Conservation (phyloP, 2,888 invertebrate genomes). For the Aporophyla nigra region DNA sequence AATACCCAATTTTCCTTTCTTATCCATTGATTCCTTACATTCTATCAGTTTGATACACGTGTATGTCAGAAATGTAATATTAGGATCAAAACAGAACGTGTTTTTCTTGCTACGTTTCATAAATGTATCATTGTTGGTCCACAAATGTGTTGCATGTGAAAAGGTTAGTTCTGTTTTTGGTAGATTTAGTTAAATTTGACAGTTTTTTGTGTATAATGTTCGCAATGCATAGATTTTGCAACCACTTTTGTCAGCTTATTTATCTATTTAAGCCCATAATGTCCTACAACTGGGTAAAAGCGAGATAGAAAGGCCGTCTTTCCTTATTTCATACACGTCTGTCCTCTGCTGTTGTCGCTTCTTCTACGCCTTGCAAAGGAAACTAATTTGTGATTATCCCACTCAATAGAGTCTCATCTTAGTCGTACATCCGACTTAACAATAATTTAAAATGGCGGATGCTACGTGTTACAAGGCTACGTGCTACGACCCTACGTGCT, state of each 20-base stretch:
- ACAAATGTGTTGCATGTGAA: background rate
- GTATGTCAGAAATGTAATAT: constrained; percentile 47
- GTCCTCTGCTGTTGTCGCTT: background rate
- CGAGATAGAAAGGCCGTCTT: too few species aligned
- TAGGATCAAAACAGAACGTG: constrained; percentile 31
- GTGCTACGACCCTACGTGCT: too few species aligned
- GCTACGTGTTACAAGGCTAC: background rate
- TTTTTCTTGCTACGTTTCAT: constrained; percentile 41
- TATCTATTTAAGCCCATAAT: too few species aligned
- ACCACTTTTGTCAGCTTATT: too few species aligned
- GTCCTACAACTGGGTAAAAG: too few species aligned
- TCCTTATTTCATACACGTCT: background rate
- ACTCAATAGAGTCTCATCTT: background rate
- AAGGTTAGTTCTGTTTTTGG: background rate
- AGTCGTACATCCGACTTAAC: background rate
- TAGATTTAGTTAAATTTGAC: too few species aligned
- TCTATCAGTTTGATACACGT: constrained; percentile 30
- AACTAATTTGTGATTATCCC: background rate
- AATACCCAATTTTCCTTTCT: constrained; percentile 32
- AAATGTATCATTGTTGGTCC: constrained; percentile 5
- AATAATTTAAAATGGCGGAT: background rate
- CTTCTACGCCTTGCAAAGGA: background rate
- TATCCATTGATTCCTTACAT: constrained; percentile 33
- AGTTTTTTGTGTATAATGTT: background rate
- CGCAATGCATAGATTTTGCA: too few species aligned